Percentiles rank a stretch among this genome's conserved stretches.
Conservation (phyloP, 2,113 vertebrate genomes). For the Lycaon pictus region DNA sequence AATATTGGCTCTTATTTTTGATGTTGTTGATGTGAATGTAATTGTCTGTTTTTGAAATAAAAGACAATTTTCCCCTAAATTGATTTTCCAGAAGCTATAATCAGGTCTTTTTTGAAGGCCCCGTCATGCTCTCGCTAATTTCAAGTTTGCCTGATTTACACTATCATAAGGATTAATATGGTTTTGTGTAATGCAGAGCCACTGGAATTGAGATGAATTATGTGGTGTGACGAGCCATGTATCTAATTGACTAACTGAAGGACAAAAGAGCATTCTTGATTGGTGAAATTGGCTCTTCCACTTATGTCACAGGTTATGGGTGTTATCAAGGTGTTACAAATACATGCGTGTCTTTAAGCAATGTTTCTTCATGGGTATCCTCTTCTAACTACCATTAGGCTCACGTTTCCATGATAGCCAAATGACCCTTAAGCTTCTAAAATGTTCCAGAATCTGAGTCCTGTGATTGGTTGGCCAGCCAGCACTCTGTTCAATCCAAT, state of each 20-base stretch:
- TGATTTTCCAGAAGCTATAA: slow-evolving; percentile 28
- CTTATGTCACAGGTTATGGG: background rate
- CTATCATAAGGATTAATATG: background rate
- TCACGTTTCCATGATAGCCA: background rate
- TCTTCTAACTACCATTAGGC: background rate
- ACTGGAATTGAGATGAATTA: background rate
- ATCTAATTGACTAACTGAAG: background rate
- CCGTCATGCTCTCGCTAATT: background rate
- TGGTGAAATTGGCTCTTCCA: background rate
- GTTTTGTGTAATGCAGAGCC: background rate
- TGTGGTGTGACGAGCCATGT: background rate
- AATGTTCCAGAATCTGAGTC: background rate
- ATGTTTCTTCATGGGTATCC: background rate
- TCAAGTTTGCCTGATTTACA: background rate
- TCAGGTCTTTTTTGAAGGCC: slow-evolving; percentile 46
- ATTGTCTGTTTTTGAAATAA: slow-evolving; percentile 10
- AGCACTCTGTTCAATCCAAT: background rate
- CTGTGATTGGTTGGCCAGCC: background rate
- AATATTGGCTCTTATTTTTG: slow-evolving; percentile 31
- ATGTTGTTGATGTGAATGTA: slow-evolving; percentile 43
- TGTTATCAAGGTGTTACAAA: background rate
- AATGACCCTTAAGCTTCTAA: background rate
- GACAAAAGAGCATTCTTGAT: background rate
- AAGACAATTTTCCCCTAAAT: background rate
- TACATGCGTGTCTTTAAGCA: background rate